Conservation (phyloP, 2,113 vertebrate genomes). For the Oreochromis niloticus region DNA sequence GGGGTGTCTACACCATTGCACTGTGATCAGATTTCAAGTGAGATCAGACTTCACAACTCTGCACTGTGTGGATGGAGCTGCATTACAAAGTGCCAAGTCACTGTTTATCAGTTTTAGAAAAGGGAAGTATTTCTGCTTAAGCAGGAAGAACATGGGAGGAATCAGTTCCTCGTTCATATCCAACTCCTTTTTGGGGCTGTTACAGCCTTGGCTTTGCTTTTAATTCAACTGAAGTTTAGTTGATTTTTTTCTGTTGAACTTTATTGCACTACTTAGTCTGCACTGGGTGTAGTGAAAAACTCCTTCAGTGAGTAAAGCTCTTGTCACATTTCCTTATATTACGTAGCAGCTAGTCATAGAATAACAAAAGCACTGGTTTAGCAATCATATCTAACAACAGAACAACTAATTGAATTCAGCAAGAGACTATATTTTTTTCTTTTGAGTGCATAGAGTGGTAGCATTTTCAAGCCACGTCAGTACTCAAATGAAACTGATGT, state of each 20-base stretch:
- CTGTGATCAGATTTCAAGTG: neutral
- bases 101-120: neutral
- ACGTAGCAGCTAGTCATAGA: neutral
- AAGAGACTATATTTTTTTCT: neutral
- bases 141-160: neutral
- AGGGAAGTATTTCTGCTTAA: neutral
- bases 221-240: neutral
- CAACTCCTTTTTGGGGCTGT: neutral
- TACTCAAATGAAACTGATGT: neutral
- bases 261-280: conserved; percentile 17
- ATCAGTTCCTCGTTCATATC: conserved; percentile 9
- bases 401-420: neutral
- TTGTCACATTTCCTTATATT: neutral
- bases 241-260: neutral
- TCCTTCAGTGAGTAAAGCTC: neutral
- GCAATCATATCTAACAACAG: neutral
- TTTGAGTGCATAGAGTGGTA: neutral
- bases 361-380: conserved; percentile 3
- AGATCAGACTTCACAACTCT: neutral
- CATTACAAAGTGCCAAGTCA: neutral
- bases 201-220: neutral
- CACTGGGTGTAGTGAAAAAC: neutral
- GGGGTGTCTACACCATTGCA: neutral
- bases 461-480: neutral
- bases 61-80: neutral